Conservation (phyloP, 2,797 vertebrate species). For the Sebastiscus albofasciatus region DNA sequence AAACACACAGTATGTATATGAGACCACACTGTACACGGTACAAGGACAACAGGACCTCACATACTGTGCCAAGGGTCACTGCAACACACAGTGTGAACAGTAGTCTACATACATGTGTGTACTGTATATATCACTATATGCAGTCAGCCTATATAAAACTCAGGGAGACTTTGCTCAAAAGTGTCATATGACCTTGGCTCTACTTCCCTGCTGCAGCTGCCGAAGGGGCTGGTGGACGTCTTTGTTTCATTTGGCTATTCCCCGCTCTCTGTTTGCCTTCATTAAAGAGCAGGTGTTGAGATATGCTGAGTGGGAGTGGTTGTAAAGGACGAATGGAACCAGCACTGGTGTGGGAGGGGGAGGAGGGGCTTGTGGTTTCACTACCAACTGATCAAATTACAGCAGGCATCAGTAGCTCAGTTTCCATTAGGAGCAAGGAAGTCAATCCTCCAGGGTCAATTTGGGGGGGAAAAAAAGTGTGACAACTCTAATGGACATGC, state of each 20-base stretch:
- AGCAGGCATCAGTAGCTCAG: constrained; percentile 70
- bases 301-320: constrained; percentile 74
- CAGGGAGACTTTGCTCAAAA: constrained; percentile 50
- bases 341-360: constrained; percentile 39
- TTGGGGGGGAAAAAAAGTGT: constrained; percentile 35
- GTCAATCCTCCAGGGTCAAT: constrained; percentile 64
- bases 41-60: constrained; percentile 25
- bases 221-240: constrained; percentile 58
- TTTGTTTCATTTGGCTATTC: constrained; percentile 69
- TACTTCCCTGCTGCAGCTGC: constrained; percentile 68
- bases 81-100: constrained; percentile 8
- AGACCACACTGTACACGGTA: constrained; percentile 11
- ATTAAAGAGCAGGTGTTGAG: constrained; percentile 82
- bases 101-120: constrained; percentile 26
- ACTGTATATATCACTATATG: constrained; percentile 39
- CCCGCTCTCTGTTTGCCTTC: constrained; percentile 67
- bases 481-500: constrained; percentile 64
- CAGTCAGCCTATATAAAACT: constrained; percentile 53
- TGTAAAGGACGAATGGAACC: constrained; percentile 62
- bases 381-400: constrained; percentile 80
- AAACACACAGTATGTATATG: not conserved
- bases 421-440: constrained; percentile 71
- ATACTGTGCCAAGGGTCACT: constrained; percentile 48
- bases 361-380: constrained; percentile 67
- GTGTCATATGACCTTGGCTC: constrained; percentile 62